These are phyloP conservation scores for Manduca sexta DNA, from an alignment of 1,140 invertebrate genomes.

Conservation along the genomic window DNA sequence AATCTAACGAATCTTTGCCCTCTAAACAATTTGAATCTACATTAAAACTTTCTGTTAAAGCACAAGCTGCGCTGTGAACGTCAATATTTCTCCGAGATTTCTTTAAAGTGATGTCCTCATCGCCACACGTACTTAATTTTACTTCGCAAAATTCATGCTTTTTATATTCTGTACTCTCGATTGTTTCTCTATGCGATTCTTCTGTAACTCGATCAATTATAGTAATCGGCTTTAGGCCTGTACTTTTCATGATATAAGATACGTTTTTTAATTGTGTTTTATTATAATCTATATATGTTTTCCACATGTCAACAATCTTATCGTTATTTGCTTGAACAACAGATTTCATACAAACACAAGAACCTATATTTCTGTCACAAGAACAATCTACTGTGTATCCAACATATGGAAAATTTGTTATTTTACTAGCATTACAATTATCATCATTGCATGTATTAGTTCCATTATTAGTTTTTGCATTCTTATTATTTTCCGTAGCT, in stretches of 20 bases:
- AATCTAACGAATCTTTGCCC: constrained; percentile 12
- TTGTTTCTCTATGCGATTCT: background rate
- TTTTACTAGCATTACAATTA: background rate
- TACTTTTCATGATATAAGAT: constrained; percentile 37
- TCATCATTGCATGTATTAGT: background rate
- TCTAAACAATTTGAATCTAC: constrained; percentile 11
- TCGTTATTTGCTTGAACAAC: constrained; percentile 23
- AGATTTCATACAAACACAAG: constrained; percentile 45
- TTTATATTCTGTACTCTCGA: background rate
- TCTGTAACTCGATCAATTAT: background rate
- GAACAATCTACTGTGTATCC: constrained; percentile 49
- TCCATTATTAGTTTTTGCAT: background rate
- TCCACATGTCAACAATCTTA: constrained; percentile 34
- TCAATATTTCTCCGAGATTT: constrained; percentile 21
- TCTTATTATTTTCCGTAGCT: background rate
- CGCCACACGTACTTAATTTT: constrained; percentile 14
- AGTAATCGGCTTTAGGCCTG: constrained; percentile 4
- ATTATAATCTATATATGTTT: constrained; percentile 21
- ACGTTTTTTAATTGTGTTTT: constrained; percentile 15
- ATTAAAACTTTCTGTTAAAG: constrained; percentile 16
- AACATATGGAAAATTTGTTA: constrained; percentile 27
- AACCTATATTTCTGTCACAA: constrained; percentile 37
- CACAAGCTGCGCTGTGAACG: constrained; percentile 19
- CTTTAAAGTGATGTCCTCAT: constrained; percentile 34
- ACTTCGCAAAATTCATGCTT: constrained; percentile 11